Conservation (phyloP, 2,888 invertebrate species). For the Helicoverpa assulta region DNA sequence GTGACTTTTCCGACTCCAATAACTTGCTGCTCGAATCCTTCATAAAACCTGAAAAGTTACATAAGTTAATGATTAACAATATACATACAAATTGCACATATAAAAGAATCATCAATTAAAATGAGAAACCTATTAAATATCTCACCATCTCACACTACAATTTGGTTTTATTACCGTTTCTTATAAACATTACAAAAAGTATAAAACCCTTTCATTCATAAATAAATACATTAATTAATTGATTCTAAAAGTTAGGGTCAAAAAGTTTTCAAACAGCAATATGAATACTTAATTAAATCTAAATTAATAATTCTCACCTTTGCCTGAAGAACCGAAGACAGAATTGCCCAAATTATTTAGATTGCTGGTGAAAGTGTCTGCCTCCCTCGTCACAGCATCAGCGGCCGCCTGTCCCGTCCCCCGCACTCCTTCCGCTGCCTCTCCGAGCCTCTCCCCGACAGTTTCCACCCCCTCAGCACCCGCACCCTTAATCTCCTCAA, state of each 20-base stretch:
- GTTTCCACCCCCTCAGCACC: slow-evolving; percentile 74
- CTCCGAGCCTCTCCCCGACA: slow-evolving; percentile 74
- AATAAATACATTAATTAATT: no score
- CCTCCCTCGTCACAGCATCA: slow-evolving; percentile 76
- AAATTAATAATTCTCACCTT: slow-evolving; percentile 74
- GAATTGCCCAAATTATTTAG: slow-evolving; percentile 86
- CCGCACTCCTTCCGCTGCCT: slow-evolving; percentile 68
- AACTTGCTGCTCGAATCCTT: slow-evolving; percentile 87
- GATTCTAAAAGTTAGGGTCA: no score
- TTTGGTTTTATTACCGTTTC: no score
- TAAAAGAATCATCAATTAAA: no score
- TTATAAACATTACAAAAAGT: no score
- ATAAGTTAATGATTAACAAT: no score
- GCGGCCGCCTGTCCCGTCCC: slow-evolving; percentile 70
- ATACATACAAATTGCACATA: no score
- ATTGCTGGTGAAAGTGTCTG: slow-evolving; percentile 84
- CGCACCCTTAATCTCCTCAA: slow-evolving; percentile 81
- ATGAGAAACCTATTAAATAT: no score
- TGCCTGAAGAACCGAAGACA: slow-evolving; percentile 86
- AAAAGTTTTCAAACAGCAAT: no score
- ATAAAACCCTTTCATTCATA: no score
- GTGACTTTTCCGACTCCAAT: slow-evolving; percentile 85
- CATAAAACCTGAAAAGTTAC: slow-evolving; percentile 78
- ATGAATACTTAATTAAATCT: no score
- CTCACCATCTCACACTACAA: no score